Evolutionary conservation across 1,140 invertebrate genomes (phyloP).

Genomic region (Telenomus remus): DNA sequence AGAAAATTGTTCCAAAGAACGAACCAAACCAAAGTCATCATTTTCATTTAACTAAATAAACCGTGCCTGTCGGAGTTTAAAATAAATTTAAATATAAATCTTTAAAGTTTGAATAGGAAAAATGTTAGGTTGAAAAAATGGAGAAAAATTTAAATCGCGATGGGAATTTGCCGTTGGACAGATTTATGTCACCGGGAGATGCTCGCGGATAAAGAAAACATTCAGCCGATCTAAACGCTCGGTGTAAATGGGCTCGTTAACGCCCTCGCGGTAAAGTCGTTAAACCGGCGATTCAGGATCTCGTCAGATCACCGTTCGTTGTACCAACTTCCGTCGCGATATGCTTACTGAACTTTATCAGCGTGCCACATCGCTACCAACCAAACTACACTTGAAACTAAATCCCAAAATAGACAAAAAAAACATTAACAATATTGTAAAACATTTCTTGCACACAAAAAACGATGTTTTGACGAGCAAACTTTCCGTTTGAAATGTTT

Average conservation of each 20-base stretch:
- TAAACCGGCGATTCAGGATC: slow-evolving; percentile 53
- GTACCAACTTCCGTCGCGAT: slow-evolving; percentile 55
- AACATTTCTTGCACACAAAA: too few relatives aligned
- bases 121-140: too few relatives aligned
- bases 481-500: too few relatives aligned
- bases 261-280: slow-evolving; percentile 44
- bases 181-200: background rate
- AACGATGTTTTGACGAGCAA: too few relatives aligned
- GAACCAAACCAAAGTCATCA: too few relatives aligned
- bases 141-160: background rate
- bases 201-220: slow-evolving; percentile 4
- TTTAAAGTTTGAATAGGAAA: too few relatives aligned
- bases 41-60: too few relatives aligned
- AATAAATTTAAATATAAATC: too few relatives aligned
- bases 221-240: background rate
- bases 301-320: slow-evolving; percentile 49
- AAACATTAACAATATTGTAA: too few relatives aligned
- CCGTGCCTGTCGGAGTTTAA: too few relatives aligned
- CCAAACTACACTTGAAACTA: slow-evolving; percentile 52
- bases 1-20: too few relatives aligned
- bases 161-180: background rate
- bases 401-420: too few relatives aligned
- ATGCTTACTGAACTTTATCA: slow-evolving; percentile 51
- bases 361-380: slow-evolving; percentile 30
- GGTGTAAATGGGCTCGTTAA: slow-evolving; percentile 53